These are phyloP conservation scores for Rhingia campestris DNA, from an alignment of 2,888 invertebrate genomes.

Conservation along the genomic window DNA sequence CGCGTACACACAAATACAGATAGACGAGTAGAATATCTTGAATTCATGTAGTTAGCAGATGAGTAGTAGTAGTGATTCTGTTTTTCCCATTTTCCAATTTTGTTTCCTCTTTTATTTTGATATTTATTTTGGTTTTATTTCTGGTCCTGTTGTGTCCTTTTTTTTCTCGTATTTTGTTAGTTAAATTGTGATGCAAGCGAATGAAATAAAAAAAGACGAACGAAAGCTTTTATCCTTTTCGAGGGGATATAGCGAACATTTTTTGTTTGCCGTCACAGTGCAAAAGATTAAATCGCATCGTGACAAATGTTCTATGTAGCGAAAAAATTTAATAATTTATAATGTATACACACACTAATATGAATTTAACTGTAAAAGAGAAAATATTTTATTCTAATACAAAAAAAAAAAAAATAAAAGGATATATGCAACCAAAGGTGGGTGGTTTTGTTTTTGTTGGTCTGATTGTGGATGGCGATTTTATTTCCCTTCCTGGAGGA, in stretches of 20 bases:
- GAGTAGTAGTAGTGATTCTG: slow-evolving; percentile 24
- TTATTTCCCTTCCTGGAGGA: too few species aligned
- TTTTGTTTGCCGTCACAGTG: slow-evolving; percentile 1
- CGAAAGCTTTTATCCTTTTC: slow-evolving; percentile 37
- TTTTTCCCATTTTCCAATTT: slow-evolving; percentile 2
- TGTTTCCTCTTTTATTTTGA: slow-evolving; percentile 10
- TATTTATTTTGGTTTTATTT: slow-evolving; percentile 23
- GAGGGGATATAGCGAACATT: not conserved
- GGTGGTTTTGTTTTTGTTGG: slow-evolving; percentile 2
- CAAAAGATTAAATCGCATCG: not conserved
- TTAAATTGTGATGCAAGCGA: slow-evolving; percentile 54
- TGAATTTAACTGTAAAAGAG: slow-evolving; percentile 31
- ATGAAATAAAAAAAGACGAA: slow-evolving; percentile 47
- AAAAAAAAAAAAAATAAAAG: slow-evolving; percentile 31
- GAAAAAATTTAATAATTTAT: slow-evolving; percentile 45
- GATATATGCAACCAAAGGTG: slow-evolving; percentile 28
- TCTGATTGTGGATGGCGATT: too few species aligned
- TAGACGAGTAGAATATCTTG: slow-evolving; percentile 38
- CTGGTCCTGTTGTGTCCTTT: not conserved
- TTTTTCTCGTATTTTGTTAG: slow-evolving; percentile 35
- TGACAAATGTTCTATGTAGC: slow-evolving; percentile 39
- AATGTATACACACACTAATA: slow-evolving; percentile 25
- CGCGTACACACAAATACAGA: not conserved
- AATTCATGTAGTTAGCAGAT: slow-evolving; percentile 64
- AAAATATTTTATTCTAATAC: slow-evolving; percentile 70